Conservation (phyloP, 2,113 vertebrate genomes). For the Phrynocephalus versicolor region DNA sequence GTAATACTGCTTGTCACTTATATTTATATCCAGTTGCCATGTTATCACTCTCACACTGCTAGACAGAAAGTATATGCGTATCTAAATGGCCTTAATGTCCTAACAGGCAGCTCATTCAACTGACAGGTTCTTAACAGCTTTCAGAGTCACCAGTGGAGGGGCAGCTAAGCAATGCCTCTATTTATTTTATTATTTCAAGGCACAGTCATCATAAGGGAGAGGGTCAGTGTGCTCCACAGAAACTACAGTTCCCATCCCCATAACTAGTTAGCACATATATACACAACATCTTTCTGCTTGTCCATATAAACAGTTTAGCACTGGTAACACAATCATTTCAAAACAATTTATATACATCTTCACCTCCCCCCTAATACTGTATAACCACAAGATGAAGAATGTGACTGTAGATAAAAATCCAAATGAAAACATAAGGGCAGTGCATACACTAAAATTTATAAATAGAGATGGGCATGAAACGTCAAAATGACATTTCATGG, state of each 20-base stretch:
- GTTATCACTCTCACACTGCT: conserved; percentile 1
- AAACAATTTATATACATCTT: not conserved
- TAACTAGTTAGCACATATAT: not conserved
- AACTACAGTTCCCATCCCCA: not conserved
- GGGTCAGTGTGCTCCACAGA: not conserved
- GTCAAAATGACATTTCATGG: too few relatives aligned
- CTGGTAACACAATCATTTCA: not conserved
- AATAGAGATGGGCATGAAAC: too few relatives aligned
- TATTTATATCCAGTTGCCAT: conserved; percentile 11
- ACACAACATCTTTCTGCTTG: not conserved
- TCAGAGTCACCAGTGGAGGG: not conserved
- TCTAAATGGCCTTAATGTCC: not conserved
- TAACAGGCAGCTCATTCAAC: not conserved
- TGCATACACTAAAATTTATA: not conserved
- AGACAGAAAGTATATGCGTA: not conserved
- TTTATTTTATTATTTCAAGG: not conserved
- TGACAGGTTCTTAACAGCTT: too few relatives aligned
- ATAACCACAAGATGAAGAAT: not conserved
- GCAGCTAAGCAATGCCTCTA: not conserved
- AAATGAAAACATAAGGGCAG: not conserved
- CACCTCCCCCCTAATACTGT: not conserved
- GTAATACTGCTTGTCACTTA: conserved; percentile 5
- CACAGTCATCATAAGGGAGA: not conserved
- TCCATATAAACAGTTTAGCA: not conserved
- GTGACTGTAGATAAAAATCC: not conserved